Conservation (phyloP, 2,888 invertebrate genomes). For the Nipponacmea schrenckii region DNA sequence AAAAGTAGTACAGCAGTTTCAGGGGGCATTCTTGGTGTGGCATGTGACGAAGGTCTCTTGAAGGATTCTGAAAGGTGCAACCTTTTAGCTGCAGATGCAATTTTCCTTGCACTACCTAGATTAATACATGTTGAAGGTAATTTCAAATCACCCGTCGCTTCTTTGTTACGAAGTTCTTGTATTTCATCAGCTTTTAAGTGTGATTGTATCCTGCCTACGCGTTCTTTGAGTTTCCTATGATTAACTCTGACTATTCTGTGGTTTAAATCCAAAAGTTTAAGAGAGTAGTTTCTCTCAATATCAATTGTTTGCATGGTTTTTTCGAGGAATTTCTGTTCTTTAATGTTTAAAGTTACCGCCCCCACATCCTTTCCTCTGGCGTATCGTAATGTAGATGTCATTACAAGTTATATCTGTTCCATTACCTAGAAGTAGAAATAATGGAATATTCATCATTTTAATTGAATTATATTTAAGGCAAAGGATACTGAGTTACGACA, state of each 20-base stretch:
- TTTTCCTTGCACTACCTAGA: slow-evolving; percentile 50
- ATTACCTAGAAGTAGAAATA: no score
- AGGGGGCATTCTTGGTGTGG: slow-evolving; percentile 20
- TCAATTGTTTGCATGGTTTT: slow-evolving; percentile 53
- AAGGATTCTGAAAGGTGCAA: slow-evolving; percentile 37
- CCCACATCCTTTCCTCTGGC: slow-evolving; percentile 45
- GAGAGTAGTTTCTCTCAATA: slow-evolving; percentile 51
- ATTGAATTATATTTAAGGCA: no score
- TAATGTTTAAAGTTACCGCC: slow-evolving; percentile 56
- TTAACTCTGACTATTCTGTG: slow-evolving; percentile 55
- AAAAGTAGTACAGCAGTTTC: neutral
- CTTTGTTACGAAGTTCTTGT: slow-evolving; percentile 45
- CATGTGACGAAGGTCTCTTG: slow-evolving; percentile 3
- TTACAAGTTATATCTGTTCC: neutral
- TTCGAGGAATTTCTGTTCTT: slow-evolving; percentile 57
- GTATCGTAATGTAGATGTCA: neutral
- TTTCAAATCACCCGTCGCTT: slow-evolving; percentile 49
- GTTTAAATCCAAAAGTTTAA: slow-evolving; percentile 57
- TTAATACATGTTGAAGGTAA: slow-evolving; percentile 38
- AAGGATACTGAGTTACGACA: no score
- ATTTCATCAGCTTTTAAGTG: slow-evolving; percentile 54
- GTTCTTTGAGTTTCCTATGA: slow-evolving; percentile 54
- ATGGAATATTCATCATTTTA: no score
- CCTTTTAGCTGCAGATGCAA: slow-evolving; percentile 52
- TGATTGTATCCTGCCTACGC: slow-evolving; percentile 54